Conservation (phyloP, 2,888 invertebrate genomes). For the Limnephilus lunatus region DNA sequence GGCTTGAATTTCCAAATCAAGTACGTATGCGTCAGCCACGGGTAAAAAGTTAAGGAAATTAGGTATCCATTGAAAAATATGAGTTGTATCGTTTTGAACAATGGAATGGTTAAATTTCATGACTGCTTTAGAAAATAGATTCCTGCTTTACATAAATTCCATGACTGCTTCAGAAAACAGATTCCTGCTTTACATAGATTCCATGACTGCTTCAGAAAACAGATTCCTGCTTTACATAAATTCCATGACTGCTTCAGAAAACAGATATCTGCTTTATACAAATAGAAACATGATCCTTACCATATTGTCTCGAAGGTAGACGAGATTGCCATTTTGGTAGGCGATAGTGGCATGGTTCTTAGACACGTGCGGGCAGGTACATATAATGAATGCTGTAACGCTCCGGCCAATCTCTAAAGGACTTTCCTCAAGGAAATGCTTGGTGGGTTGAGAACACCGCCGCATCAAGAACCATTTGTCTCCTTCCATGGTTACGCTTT, state of each 20-base stretch:
- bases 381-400: conserved; percentile 2
- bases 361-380: background rate
- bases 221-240: background rate
- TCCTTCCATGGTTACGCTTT: background rate
- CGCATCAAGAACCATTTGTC: background rate
- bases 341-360: conserved; percentile 1
- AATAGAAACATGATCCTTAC: background rate
- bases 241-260: background rate
- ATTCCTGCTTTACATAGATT: too few species aligned
- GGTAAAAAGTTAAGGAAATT: too few species aligned
- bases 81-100: background rate
- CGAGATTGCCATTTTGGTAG: background rate
- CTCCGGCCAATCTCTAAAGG: background rate
- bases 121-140: too few species aligned
- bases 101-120: background rate
- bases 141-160: too few species aligned
- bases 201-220: background rate
- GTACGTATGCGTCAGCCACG: too few species aligned
- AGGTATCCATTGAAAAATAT: background rate
- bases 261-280: background rate
- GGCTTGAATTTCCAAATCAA: too few species aligned
- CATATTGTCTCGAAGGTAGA: conserved; percentile 6
- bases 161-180: too few species aligned
- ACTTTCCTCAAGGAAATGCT: background rate
- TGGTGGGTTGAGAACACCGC: background rate